Base-by-base conservation (phyloP, 92 coral and sea anemone genomes). In the Montipora capitata region DNA sequence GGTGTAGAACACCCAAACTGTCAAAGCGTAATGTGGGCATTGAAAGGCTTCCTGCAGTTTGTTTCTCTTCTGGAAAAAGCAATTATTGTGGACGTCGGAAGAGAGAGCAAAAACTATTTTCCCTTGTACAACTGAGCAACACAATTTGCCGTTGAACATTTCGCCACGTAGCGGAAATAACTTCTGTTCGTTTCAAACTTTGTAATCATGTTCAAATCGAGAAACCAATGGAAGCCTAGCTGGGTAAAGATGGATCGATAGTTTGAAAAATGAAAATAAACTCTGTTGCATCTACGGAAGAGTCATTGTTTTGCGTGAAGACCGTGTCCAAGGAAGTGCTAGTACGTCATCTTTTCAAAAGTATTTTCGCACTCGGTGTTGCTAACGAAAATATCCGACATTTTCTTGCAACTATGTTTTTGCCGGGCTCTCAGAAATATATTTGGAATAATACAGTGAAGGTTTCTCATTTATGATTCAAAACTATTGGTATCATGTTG, bases 1-100 rank as follows among this genome's bases (percentile, higher is more conserved):
- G 18, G 69, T 68, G 48, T 68, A 15, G n/a, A 39, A 68, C 77
- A 38, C 77, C 77, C 66, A 11, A 63, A 75, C n/a, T 80, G 77
- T 35, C 52, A 81, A 66, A 68, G 16, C 54, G 11, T 20, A 68
- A 68, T 59, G 16, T 40, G 54, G 68, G 77, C 40, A 18, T 39
- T 66, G 17, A 81, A 69, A 81, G 77, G 69, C 85, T 68, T 45
- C 85, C 85, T 81, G 48, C 35, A 72, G 85, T 0, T 52, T 81
- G 66, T 68, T 81, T 68, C 54, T 20, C 9, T 40, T 81, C 85
- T 40, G 39, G 76, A 81, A 81, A 65, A 54, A 52, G 16, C 77
- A 68, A 41, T 68, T 68, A 80, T 81, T 81, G 68, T 38, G 39
- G 40, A 49, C 44, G 49, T 39, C 76, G 77, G 52, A 39, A 68